Base-by-base conservation (phyloP, 2,888 invertebrate genomes). In the Carabus problematicus region DNA sequence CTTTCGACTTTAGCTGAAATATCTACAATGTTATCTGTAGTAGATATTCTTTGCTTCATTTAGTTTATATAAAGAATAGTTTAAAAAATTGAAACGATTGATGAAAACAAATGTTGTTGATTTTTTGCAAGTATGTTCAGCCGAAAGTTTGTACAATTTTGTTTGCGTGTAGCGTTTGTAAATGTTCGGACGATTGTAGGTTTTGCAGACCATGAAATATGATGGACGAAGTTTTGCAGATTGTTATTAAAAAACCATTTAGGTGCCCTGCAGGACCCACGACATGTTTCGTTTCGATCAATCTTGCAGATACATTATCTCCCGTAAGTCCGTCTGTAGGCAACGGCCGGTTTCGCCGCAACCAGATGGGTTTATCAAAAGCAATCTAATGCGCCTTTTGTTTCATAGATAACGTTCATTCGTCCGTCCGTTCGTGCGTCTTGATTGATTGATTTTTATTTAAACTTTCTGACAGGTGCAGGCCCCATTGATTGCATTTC, bases 381-480 rank as follows among this genome's bases (percentile, higher is more conserved):
- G 58, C 66, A 66, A 61, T 69, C 69, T 62, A 62, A 69, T 69
- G 69, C 59, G 59, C 43, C 67, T 69, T 69, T 69, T 69, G 69
- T 69, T 69, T 69, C 49, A 12, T 29, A 29, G 29, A 29, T 29
- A 29, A 29, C 29, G 29, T 40, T 9, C 40, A 41, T 39, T n/a
- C 39, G 29, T 52, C 43, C 54, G 43, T 18, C 43, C 39, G 43
- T 29, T 47, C 45, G n/a, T 11, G 1, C 63, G 47, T 71, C 66
- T 72, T 59, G 54, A 64, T 72, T 75, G 74, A 75, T 75, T 74
- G 74, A 76, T 76, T 75, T 72, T 74, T 75, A 75, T 75, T 75
- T 74, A 76, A 76, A 73, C 72, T 74, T 70, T 73, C 71, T 72
- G 75, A 75, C 76, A 76, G 76, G 75, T 75, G 75, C 73, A 72